These are phyloP conservation scores for Mormyrus proboscirostris DNA, from an alignment of 2,797 vertebrate genomes.

Conservation along the genomic window DNA sequence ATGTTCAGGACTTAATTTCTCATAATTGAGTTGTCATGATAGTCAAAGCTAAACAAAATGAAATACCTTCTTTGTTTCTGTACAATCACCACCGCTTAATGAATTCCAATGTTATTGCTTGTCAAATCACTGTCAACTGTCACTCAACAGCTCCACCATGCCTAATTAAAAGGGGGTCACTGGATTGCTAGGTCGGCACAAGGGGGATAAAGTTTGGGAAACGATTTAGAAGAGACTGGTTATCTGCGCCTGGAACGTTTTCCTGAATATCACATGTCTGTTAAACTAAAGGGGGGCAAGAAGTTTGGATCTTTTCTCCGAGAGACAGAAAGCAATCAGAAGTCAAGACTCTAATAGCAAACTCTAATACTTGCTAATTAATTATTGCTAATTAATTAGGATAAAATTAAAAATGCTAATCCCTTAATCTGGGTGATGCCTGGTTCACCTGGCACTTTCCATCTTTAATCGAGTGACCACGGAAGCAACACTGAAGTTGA, in stretches of 20 bases:
- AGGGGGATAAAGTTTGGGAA: neutral
- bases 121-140: neutral
- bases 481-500: neutral
- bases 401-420: neutral
- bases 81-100: neutral
- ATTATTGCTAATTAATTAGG: neutral
- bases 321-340: no score
- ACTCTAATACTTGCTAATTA: neutral
- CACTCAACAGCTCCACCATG: neutral
- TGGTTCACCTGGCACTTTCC: neutral
- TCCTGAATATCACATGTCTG: neutral
- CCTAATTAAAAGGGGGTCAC: neutral
- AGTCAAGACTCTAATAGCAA: neutral
- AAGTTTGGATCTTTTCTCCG: no score
- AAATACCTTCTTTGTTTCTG: neutral
- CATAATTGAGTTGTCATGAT: neutral
- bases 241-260: neutral
- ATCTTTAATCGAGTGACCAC: neutral
- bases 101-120: neutral
- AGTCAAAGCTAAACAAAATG: neutral
- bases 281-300: neutral
- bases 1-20: neutral
- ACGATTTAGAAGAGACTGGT: neutral
- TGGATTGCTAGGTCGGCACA: neutral
- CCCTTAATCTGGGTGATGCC: constrained; percentile 2